These are phyloP conservation scores for Caenorhabditis angaria DNA, from an alignment of 2,888 invertebrate species.

Conservation along the genomic window DNA sequence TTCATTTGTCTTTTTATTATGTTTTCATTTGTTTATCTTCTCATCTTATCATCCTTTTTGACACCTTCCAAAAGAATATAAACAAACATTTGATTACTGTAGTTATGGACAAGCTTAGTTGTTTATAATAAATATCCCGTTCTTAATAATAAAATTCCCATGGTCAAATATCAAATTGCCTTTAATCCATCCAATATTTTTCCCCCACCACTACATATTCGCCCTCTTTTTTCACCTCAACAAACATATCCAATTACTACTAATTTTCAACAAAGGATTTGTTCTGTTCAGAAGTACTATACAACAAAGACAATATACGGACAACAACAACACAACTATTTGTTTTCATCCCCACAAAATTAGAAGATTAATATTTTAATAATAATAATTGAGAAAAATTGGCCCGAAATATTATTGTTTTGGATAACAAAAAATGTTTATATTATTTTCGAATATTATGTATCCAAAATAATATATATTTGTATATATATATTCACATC, in stretches of 20 bases:
- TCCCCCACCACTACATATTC: not conserved
- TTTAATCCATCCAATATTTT: not conserved
- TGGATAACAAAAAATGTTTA: too few relatives aligned
- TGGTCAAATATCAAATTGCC: conserved; percentile 5
- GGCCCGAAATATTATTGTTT: too few relatives aligned
- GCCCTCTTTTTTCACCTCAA: not conserved
- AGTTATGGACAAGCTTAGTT: not conserved
- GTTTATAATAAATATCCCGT: not conserved
- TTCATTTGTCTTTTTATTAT: conserved; percentile 17
- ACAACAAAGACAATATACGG: too few relatives aligned
- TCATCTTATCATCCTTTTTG: conserved; percentile 11
- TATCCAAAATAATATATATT: not conserved
- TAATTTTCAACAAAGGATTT: not conserved
- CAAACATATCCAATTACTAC: conserved; percentile 2
- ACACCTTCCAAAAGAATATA: not conserved
- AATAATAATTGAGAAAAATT: too few relatives aligned
- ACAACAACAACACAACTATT: too few relatives aligned
- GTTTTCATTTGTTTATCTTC: conserved; percentile 20
- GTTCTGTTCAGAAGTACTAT: not conserved
- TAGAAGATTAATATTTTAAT: too few relatives aligned
- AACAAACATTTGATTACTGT: not conserved
- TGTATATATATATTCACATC: not conserved
- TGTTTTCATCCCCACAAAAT: too few relatives aligned
- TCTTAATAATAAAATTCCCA: conserved; percentile 22
- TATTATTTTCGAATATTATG: too few relatives aligned